phyloP scores from a whole-genome alignment of 64 coral and sea anemone genomes.

The Stichodactyla helianthus region DNA sequence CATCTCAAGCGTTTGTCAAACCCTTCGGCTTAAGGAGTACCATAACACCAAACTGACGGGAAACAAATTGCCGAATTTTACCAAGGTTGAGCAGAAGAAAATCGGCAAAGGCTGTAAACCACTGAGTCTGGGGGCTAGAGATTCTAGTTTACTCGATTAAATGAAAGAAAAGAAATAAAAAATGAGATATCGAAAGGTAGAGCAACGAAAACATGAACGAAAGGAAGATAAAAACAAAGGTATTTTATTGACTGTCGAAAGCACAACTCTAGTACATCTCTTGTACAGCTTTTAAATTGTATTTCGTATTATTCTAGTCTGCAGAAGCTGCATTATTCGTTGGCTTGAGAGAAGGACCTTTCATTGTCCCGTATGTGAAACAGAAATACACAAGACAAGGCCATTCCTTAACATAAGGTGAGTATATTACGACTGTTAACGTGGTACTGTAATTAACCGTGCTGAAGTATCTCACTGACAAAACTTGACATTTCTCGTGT shows the following conservation, averaged over 20 bases:
- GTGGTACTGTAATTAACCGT: neutral
- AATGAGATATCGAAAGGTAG: no score
- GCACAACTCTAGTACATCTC: neutral
- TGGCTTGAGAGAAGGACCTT: conserved; percentile 27
- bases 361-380: conserved; percentile 52
- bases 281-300: neutral
- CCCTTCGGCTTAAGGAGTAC: neutral
- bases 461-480: neutral
- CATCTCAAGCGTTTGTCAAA: neutral
- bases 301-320: conserved; percentile 28
- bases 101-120: no score
- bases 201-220: no score
- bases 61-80: no score
- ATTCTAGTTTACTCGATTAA: no score
- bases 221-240: neutral
- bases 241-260: neutral
- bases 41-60: neutral
- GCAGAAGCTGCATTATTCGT: conserved; percentile 47
- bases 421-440: neutral
- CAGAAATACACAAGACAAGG: conserved; percentile 54
- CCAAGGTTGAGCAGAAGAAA: no score
- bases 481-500: neutral
- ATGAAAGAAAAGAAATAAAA: no score
- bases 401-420: conserved; percentile 39
- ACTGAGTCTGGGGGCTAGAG: no score